Evolutionary conservation across 2,888 invertebrate genomes (phyloP), one percentile per base, ranked within the genome.

Genomic region (Trichogramma evanescens): DNA sequence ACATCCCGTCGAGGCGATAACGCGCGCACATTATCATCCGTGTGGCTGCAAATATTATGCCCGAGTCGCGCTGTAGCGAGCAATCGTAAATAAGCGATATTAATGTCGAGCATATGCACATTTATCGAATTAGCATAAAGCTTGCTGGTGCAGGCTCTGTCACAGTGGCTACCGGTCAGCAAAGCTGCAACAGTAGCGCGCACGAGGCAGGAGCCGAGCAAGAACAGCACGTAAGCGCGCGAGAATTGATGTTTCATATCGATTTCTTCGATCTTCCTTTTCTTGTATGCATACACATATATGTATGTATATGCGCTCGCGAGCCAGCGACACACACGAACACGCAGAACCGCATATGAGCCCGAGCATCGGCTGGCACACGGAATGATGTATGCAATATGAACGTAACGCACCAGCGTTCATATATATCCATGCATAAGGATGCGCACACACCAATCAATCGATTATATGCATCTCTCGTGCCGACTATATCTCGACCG

Each of bases 31-130:
- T 26, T 26, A 26, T 26, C 26, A 26, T 26, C 26, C 26, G 26
- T 3, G 26, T 26, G 26, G 26, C 26, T 26, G 26, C 26, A 26
- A 26, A 26, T 0, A 26, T 26, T 26, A 26, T 26, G 26, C 26
- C 26, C 26, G 26, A 26, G 26, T 26, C 26, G 26, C 26, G 26
- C 2, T 2, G n/a, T 45, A 45, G n/a, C n/a, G n/a, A 68, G 58
- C 67, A 72, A 73, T 75, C 75, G 75, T 77, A 77, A 77, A 76
- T 76, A 76, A 69, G 70, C 70, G 73, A 75, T 77, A 76, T 77
- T 76, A 77, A 75, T 74, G 74, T 73, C 71, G 74, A 74, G 68
- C 70, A 66, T 9, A 3, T 38, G 10, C 53, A 26, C 26, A 39
- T 40, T 52, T 9, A 41, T 65, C 59, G 69, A 72, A 77, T 77